Base-by-base conservation (phyloP, 2,888 invertebrate genomes). In the Rhopalosiphum nymphaeae region DNA sequence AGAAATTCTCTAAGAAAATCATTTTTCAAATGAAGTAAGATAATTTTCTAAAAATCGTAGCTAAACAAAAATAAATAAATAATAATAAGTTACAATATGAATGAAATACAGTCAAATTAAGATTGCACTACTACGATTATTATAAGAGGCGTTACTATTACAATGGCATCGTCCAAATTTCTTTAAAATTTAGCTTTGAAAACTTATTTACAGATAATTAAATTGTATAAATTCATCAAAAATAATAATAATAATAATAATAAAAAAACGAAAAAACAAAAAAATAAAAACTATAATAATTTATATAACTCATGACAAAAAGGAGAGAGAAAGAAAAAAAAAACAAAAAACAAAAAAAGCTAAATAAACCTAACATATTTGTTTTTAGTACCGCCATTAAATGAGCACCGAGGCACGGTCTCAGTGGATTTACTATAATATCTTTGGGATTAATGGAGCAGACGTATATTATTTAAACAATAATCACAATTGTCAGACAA, bases 1-100 rank as follows among this genome's bases (percentile, higher is more conserved):
- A 61, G 88, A 88, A 92, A 92, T 67, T 67, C 36, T 53, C 87
- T 87, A 67, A 88, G 26, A 87, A 92, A 92, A 61, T 92, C 36
- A 13, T 11, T 56, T 89, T 42, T 29, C 78, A 21, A 21, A 36
- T 36, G 36, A 78, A 78, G 78, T 36, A 21, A 78, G 87, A n/a
- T 26, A 49, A 91, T 85, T 91, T 84, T 53, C 67, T 26, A 85
- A 57, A 44, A 85, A 57, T 21, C 44, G 61, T 53, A 91, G 57
- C 36, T 91, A 46, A n/a, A 29, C 57, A 16, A 91, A 57, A 44
- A 85, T 10, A 91, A 49, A 91, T 21, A 46, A 61, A 90, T 78
- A 90, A 90, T 78, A 90, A 67, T 90, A 90, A 89, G 42, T 57
- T 61, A 46, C 36, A 49, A 36, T 67, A 53, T 42, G 67, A 25